Percentiles rank a stretch among this genome's conserved stretches.
Conservation (phyloP, 2,113 vertebrate species). For the Sapajus apella region DNA sequence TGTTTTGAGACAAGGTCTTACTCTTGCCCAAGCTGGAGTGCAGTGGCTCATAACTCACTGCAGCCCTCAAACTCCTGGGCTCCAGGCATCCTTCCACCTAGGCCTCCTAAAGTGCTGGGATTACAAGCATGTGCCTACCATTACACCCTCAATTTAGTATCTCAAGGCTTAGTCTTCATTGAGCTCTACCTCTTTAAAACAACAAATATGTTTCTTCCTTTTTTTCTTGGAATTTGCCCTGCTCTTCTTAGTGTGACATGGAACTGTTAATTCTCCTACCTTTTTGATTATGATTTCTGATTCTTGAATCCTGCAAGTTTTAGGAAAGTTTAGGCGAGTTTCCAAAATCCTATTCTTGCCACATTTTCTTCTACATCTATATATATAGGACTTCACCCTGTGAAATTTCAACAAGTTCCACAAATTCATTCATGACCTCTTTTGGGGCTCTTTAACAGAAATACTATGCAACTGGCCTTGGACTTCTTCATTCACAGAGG, state of each 20-base stretch:
- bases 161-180: background rate
- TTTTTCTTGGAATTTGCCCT: background rate
- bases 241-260: background rate
- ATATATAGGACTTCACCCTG: background rate
- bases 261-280: background rate
- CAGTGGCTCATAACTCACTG: too few relatives aligned
- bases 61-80: too few relatives aligned
- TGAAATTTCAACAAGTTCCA: background rate
- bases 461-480: background rate
- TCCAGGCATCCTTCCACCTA: too few relatives aligned
- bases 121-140: too few relatives aligned
- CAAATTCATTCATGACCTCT: background rate
- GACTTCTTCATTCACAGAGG: constrained; percentile 12
- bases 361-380: constrained; percentile 28
- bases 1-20: too few relatives aligned
- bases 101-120: too few relatives aligned
- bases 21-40: too few relatives aligned
- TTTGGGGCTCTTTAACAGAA: background rate
- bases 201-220: background rate
- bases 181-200: background rate
- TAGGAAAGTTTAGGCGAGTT: background rate
- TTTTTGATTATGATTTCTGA: constrained; percentile 31
- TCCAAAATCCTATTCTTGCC: constrained; percentile 38
- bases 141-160: background rate
- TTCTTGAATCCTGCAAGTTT: constrained; percentile 4